A percentile compares a stretch with the other conserved stretches of the same genome.
Evolutionary conservation across 2,113 vertebrate species (phyloP).

Genomic region (Dromas ardeola): DNA sequence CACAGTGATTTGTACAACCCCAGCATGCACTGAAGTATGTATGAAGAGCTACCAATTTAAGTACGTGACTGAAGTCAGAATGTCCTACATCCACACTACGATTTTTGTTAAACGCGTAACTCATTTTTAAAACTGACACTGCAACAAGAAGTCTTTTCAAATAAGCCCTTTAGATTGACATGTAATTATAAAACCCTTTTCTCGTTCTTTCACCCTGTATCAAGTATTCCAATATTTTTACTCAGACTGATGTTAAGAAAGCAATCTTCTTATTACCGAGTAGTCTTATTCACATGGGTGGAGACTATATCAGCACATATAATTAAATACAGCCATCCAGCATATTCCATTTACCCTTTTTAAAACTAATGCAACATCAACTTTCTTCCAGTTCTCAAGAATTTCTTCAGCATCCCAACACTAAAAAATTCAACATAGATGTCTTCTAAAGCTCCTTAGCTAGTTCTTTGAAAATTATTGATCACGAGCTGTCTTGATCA

Average conservation of each 20-base stretch:
- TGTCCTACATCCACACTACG: neutral
- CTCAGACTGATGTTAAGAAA: neutral
- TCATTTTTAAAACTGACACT: neutral
- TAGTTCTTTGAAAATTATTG: neutral
- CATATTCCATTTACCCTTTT: neutral
- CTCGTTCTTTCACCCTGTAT: neutral
- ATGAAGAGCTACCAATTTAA: neutral
- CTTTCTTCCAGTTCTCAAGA: neutral
- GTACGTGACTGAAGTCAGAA: accelerated
- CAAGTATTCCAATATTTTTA: neutral
- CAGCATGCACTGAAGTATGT: neutral
- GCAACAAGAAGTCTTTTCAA: neutral
- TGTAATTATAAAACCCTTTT: neutral
- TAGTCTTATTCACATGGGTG: neutral
- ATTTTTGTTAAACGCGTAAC: neutral
- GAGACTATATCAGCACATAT: neutral
- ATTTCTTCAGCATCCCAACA: neutral
- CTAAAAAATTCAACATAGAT: neutral
- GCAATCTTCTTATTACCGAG: accelerated
- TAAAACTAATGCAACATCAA: neutral
- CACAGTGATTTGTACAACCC: neutral
- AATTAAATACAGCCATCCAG: neutral
- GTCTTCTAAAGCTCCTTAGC: neutral
- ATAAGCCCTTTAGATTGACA: neutral
- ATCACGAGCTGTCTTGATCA: neutral